phyloP scores from a whole-genome alignment of 2,888 invertebrate species.

The Agelastica alni region DNA sequence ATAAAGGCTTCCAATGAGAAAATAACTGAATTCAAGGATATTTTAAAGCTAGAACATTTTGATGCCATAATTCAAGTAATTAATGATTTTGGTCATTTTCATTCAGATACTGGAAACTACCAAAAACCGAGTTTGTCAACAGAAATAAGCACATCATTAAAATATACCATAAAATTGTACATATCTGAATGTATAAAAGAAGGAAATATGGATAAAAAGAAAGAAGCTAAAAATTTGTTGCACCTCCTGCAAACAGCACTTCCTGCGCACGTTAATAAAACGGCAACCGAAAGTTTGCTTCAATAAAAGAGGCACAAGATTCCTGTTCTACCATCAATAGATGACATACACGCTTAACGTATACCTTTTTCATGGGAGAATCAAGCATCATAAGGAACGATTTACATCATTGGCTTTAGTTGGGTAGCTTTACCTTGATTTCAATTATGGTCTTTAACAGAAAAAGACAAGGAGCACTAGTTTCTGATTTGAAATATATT shows the following conservation, averaged over 20 bases:
- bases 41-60: background rate
- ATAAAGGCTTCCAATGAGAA: background rate
- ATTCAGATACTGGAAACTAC: background rate
- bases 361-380: background rate
- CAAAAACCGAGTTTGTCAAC: background rate
- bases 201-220: background rate
- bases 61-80: constrained; percentile 2
- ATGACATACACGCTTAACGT: background rate
- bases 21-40: background rate
- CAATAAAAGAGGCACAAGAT: background rate
- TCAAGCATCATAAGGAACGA: no score
- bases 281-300: background rate
- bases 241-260: background rate
- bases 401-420: no score
- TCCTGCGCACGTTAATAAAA: background rate
- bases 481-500: background rate
- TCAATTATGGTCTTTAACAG: background rate
- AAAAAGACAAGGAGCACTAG: background rate
- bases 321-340: background rate
- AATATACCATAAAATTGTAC: background rate
- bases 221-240: background rate
- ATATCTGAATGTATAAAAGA: constrained; percentile 1
- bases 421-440: no score
- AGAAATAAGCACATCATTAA: background rate
- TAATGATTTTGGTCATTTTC: background rate